Evolutionary conservation across 2,888 invertebrate species (phyloP).

Genomic region (Candidula unifasciata): DNA sequence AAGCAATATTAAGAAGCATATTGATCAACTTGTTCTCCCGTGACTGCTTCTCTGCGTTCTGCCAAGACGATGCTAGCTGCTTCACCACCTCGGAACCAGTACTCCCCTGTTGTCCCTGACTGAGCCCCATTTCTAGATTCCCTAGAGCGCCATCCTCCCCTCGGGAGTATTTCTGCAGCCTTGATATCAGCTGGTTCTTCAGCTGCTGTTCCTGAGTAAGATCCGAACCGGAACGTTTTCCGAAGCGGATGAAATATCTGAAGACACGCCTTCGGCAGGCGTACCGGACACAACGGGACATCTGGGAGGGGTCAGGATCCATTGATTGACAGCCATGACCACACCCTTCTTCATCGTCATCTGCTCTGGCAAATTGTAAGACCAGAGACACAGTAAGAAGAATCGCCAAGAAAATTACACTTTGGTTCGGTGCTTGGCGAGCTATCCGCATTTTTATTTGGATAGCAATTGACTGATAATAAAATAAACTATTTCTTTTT

Average conservation of each 20-base stretch:
- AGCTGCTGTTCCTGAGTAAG: not conserved
- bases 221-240: not conserved
- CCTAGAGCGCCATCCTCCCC: not conserved
- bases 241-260: constrained; percentile 34
- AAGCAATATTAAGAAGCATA: not conserved
- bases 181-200: too few species aligned
- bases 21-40: not conserved
- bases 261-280: constrained; percentile 41
- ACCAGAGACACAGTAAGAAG: constrained; percentile 1
- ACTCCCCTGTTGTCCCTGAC: not conserved
- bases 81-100: not conserved
- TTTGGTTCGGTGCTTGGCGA: not conserved
- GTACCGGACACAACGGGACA: constrained; percentile 30
- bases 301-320: constrained; percentile 7
- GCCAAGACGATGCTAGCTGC: not conserved
- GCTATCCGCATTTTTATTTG: not conserved
- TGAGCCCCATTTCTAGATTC: not conserved
- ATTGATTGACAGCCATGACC: constrained; percentile 28
- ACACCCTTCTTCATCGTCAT: constrained; percentile 39
- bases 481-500: too few species aligned
- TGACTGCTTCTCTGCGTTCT: not conserved
- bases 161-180: not conserved
- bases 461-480: too few species aligned
- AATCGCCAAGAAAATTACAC: not conserved
- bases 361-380: not conserved